Percentiles rank a stretch among this genome's conserved stretches.
phyloP scores from a whole-genome alignment of 2,888 invertebrate genomes.

The Alcis repandata region DNA sequence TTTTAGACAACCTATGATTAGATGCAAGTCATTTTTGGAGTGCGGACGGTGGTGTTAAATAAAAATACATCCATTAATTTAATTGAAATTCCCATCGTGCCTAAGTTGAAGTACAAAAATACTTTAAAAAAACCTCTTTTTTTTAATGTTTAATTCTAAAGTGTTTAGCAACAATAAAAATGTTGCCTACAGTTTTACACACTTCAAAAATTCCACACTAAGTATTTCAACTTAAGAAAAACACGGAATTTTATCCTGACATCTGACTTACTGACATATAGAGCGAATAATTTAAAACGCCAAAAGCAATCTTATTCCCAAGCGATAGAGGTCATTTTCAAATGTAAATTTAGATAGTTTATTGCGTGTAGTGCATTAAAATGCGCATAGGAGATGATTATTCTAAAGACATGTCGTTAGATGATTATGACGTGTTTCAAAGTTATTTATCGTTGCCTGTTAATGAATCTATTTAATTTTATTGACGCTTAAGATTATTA shows the following conservation, averaged over 20 bases:
- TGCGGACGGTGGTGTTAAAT: too few species aligned
- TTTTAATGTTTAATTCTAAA: too few species aligned
- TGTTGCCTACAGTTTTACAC: background rate
- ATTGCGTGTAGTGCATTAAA: conserved; percentile 16
- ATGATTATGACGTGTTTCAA: conserved; percentile 17
- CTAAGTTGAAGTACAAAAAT: too few species aligned
- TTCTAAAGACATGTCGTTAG: conserved; percentile 29
- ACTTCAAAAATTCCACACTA: conserved; percentile 7
- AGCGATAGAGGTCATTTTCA: conserved; percentile 4
- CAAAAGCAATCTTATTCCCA: conserved; percentile 3
- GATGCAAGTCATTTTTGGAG: too few species aligned
- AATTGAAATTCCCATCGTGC: too few species aligned
- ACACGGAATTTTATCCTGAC: conserved; percentile 29
- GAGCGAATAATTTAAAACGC: background rate
- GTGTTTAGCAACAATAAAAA: background rate
- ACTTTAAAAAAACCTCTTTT: background rate
- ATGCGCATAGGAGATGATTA: conserved; percentile 20
- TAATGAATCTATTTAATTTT: conserved; percentile 11
- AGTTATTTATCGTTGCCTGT: conserved; percentile 7
- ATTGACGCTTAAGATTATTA: background rate
- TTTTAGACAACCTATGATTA: too few species aligned
- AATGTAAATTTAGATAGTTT: background rate
- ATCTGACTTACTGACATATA: conserved; percentile 28
- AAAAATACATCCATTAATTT: too few species aligned
- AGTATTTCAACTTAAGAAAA: conserved; percentile 1